phyloP scores from a whole-genome alignment of 1,140 invertebrate genomes.

The Zaprionus inermis region DNA sequence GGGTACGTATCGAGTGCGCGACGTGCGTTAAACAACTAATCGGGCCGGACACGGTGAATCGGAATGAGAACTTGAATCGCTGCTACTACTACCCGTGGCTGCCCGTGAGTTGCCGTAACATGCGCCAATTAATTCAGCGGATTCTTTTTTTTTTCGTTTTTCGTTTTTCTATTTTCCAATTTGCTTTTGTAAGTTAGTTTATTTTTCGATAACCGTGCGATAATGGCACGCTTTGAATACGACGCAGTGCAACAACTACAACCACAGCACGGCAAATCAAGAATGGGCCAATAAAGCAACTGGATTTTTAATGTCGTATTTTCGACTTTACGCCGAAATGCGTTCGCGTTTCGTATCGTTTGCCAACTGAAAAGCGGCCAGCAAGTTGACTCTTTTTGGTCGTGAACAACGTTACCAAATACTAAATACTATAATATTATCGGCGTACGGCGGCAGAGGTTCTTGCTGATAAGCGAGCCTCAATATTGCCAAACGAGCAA shows the following conservation, averaged over 20 bases:
- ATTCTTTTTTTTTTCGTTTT: conserved; percentile 28
- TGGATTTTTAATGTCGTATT: conserved; percentile 40
- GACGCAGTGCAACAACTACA: conserved; percentile 9
- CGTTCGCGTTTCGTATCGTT: conserved; percentile 78
- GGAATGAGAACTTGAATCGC: conserved; percentile 15
- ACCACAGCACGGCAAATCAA: neutral
- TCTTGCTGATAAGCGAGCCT: conserved; percentile 55
- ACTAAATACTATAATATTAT: conserved; percentile 62
- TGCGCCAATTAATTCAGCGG: conserved; percentile 58
- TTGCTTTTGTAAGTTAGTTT: conserved; percentile 43
- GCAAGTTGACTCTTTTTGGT: conserved; percentile 36
- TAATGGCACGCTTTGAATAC: conserved; percentile 65
- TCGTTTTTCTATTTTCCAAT: conserved; percentile 35
- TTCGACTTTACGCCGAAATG: conserved; percentile 53
- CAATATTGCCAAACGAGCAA: conserved; percentile 42
- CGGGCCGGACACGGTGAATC: conserved; percentile 40
- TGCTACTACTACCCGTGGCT: neutral
- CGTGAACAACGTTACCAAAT: conserved; percentile 52
- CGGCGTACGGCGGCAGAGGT: conserved; percentile 22
- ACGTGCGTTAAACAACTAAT: conserved; percentile 58
- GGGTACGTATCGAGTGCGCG: conserved; percentile 38
- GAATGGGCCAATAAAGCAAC: conserved; percentile 36
- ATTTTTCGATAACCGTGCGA: conserved; percentile 65
- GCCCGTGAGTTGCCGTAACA: conserved; percentile 38
- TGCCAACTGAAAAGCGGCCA: conserved; percentile 57